Evolutionary conservation across 2,113 vertebrate species (phyloP), one percentile per base, ranked within the genome.

Genomic region (Suncus etruscus): DNA sequence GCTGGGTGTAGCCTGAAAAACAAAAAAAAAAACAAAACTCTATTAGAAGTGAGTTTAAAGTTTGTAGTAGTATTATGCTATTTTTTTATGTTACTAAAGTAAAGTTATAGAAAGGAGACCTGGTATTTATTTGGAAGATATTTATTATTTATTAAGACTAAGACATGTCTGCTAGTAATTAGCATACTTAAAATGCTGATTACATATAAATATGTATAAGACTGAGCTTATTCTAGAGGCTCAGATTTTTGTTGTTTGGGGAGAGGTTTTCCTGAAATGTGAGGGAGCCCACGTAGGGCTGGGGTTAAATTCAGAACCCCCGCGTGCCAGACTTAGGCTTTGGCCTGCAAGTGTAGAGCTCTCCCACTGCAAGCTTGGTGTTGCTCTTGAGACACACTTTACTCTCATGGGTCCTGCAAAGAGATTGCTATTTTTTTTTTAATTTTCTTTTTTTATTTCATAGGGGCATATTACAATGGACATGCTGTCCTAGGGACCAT

Each of bases 201-300:
- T 82, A 31, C 31, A 65, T 11, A 50, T 39, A 81, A 66, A 58
- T 91, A 54, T 4, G 0, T 85, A 29, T 73, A 77, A 83, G 39
- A 75, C 68, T 39, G 39, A 88, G 29, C 81, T 91, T 18, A 16
- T 74, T 85, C 58, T 1, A 25, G 32, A 63, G 91, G 50, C 73
- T 81, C 39, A 61, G 3, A 6, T 80, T 91, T 94, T 4, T 63
- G 16, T 95, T 86, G 86, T 83, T 50, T 54, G 54, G 54, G 54
- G 4, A 54, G 54, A 16, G 54, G 54, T 14, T 54, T 54, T 11
- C 54, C 54, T 16, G 14, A 12, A 27, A n/a, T 7, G 2, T 65
- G 81, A 54, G 45, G 10, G 32, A 47, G 15, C 10, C 51, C 51
- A 15, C 11, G 7, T 7, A 54, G 51, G 10, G 51, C 51, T 12